A percentile compares a stretch with the other conserved stretches of the same genome.
Evolutionary conservation across 2,888 invertebrate species (phyloP).

Genomic region (Globia sparganii): DNA sequence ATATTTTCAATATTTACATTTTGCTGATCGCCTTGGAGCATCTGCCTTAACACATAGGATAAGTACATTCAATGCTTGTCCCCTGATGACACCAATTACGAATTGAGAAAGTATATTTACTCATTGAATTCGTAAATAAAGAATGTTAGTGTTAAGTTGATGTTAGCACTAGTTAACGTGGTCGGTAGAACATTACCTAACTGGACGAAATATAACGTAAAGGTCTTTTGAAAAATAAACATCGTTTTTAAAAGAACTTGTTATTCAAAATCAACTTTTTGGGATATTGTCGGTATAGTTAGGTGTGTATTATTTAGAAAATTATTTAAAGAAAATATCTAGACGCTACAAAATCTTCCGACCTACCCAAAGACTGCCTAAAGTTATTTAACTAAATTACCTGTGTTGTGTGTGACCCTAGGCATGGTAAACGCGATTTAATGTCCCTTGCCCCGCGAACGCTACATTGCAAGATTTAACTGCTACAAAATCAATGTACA

Average conservation of each 20-base stretch:
- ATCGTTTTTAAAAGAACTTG: constrained; percentile 38
- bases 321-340: constrained; percentile 77
- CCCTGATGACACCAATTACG: constrained; percentile 83
- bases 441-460: constrained; percentile 82
- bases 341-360: constrained; percentile 89
- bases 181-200: constrained; percentile 84
- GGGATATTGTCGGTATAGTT: constrained; percentile 78
- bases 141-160: constrained; percentile 79
- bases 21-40: constrained; percentile 10
- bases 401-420: constrained; percentile 84
- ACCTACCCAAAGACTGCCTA: constrained; percentile 91
- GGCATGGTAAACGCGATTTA: constrained; percentile 76
- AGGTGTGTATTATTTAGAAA: constrained; percentile 80
- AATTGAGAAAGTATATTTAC: constrained; percentile 73
- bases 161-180: constrained; percentile 87
- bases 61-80: constrained; percentile 75
- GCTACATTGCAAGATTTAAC: constrained; percentile 81
- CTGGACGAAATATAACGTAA: constrained; percentile 61
- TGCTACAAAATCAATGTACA: neutral
- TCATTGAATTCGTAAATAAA: constrained; percentile 70
- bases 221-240: constrained; percentile 60
- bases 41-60: constrained; percentile 63
- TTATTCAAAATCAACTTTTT: constrained; percentile 67
- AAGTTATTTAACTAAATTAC: constrained; percentile 85
- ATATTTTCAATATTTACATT: constrained; percentile 9